These are phyloP conservation scores for Podabrus alpinus DNA, from an alignment of 2,888 invertebrate genomes.

Conservation along the genomic window DNA sequence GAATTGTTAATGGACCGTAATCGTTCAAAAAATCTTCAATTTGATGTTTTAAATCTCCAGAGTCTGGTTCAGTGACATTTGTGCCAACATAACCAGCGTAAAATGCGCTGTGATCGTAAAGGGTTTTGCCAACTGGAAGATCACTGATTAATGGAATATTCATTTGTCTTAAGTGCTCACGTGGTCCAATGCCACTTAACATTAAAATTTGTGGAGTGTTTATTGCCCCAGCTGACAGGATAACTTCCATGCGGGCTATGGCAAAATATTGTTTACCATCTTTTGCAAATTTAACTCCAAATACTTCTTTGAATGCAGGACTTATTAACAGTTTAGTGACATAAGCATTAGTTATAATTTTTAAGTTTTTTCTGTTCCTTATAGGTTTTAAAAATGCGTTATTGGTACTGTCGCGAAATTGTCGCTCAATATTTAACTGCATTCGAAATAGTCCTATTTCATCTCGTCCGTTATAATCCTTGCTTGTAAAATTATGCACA, in stretches of 20 bases:
- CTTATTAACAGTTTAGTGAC: conserved; percentile 72
- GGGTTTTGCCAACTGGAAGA: neutral
- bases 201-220: conserved; percentile 87
- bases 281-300: conserved; percentile 68
- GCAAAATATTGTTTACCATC: conserved; percentile 55
- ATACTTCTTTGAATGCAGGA: conserved; percentile 63
- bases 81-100: conserved; percentile 65
- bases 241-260: conserved; percentile 74
- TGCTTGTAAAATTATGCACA: conserved; percentile 59
- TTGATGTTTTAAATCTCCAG: conserved; percentile 10
- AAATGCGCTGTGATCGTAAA: neutral
- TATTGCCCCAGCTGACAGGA: conserved; percentile 84
- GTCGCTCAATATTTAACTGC: conserved; percentile 64
- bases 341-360: conserved; percentile 47
- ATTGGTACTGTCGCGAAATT: conserved; percentile 50
- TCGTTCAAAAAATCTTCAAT: conserved; percentile 33
- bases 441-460: conserved; percentile 67
- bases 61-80: conserved; percentile 25
- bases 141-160: neutral
- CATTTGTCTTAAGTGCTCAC: neutral
- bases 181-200: conserved; percentile 74
- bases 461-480: conserved; percentile 66
- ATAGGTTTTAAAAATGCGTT: neutral
- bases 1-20: conserved; percentile 33
- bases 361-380: neutral